Base-by-base conservation (phyloP, 1,140 invertebrate species). In the Hylaeus volcanicus region DNA sequence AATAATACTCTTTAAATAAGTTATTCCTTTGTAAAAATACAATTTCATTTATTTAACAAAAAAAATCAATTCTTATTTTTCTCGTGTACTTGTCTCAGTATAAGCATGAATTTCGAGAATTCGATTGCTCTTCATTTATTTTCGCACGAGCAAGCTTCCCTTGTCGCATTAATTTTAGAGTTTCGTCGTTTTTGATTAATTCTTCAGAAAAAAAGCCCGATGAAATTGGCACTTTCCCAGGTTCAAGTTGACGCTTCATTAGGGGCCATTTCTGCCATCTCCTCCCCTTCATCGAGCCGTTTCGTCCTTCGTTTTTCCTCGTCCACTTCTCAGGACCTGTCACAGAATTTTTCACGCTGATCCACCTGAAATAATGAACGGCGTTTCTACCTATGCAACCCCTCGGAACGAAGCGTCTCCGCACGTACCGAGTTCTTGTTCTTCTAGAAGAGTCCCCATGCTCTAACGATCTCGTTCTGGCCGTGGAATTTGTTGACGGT, bases 401-500 rank as follows among this genome's bases (percentile, higher is more conserved):
- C 60, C 37, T 64, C 60, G 63, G 64, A 69, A 70, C 74, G 56
- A 69, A 45, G 53, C 75, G 58, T 65, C 74, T 43, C 70, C 15
- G 77, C 85, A 86, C 85, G 85, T 86, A 86, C 84, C 14, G 41
- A 73, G 45, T 86, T 86, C 85, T 86, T 86, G 66, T 55, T 74
- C 63, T 58, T 73, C 75, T 60, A 63, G 68, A 65, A 60, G 75
- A 69, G 53, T 53, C 39, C 55, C 45, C 45, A 8, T 65, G 58
- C 80, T 64, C 63, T 86, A 86, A 86, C 83, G 81, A 86, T 86
- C 85, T 83, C 60, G 85, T 86, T 76, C 79, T 73, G 60, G 48
- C 12, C 56, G 55, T 76, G 75, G 85, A 86, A 86, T 86, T 86
- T 76, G 80, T 86, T 72, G 82, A 86, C 61, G 72, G 74, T 58